Evolutionary conservation across 2,797 vertebrate species (phyloP), one percentile per base, ranked within the genome.

Genomic region (Staurois parvus): DNA sequence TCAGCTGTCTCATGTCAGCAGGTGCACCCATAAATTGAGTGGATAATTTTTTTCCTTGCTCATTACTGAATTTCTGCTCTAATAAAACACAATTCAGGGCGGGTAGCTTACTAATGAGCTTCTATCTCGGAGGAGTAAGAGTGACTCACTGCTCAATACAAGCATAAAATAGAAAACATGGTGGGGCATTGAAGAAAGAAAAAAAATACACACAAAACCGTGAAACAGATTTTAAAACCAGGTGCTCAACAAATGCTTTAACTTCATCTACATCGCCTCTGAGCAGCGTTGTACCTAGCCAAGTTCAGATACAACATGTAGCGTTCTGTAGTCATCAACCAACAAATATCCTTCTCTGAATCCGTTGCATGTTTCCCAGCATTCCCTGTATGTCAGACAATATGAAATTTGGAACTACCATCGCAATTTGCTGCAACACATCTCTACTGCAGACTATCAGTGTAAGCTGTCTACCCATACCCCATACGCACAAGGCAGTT

Each of bases 61-160:
- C 42, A 37, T 80, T 80, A 24, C 40, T 37, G 30, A 40, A 59
- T 59, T 59, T 28, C 28, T 42, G 68, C 0, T 12, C 30, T 21
- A 81, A 81, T 62, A 62, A 81, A 59, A 64, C 59, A 72, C 32
- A 56, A 48, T 52, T 17, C 52, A 72, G 68, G 79, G 79, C 32
- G 32, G 79, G 37, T 32, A 81, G 48, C 30, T 6, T 32, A 28
- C n/a, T 81, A 81, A 81, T 81, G 32, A 62, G 79, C 79, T 59
- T 81, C 68, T 81, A 59, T 69, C 68, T 28, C 67, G 2, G 45
- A 40, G 45, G 32, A 72, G 30, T 81, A 45, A 30, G n/a, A 15
- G 24, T 81, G 69, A 81, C 29, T 81, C 79, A 81, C 10, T 32
- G 30, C 45, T 37, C 24, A 5, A 17, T n/a, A 4, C 10, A 52